Percentiles rank a stretch among this genome's conserved stretches.
Conservation (phyloP, 2,888 invertebrate species). For the Parnassius glacialis region DNA sequence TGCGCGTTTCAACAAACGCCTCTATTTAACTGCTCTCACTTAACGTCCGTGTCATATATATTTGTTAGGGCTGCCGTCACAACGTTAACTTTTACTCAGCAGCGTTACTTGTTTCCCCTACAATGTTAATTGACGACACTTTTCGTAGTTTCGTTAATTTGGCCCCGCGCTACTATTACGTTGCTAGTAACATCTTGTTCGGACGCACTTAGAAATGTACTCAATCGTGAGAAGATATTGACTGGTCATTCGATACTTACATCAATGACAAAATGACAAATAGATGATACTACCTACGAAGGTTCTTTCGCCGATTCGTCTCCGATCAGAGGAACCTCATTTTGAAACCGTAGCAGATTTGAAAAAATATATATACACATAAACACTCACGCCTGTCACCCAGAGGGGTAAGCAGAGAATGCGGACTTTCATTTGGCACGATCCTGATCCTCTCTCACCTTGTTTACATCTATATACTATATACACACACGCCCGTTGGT, state of each 20-base stretch:
- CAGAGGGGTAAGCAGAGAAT: too few species aligned
- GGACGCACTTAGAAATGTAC: background rate
- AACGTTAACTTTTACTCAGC: constrained; percentile 50
- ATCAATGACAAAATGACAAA: background rate
- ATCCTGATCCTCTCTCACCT: too few species aligned
- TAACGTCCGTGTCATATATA: constrained; percentile 71
- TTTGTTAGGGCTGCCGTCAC: constrained; percentile 55
- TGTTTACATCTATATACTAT: too few species aligned
- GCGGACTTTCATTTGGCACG: too few species aligned
- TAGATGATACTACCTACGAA: too few species aligned
- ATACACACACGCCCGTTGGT: too few species aligned
- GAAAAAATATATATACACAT: too few species aligned
- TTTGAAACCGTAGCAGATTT: too few species aligned
- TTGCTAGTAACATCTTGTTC: background rate
- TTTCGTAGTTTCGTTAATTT: constrained; percentile 61
- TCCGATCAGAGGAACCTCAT: too few species aligned
- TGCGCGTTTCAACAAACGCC: constrained; percentile 63
- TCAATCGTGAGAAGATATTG: constrained; percentile 1
- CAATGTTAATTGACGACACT: constrained; percentile 64
- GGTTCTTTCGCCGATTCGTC: too few species aligned
- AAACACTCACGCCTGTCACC: too few species aligned
- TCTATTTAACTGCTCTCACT: constrained; percentile 65
- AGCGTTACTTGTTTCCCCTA: constrained; percentile 46
- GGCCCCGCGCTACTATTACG: background rate
- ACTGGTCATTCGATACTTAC: background rate